Percentiles rank a stretch among this genome's conserved stretches.
These are phyloP conservation scores for Sebastiscus tertius DNA, from an alignment of 2,797 vertebrate species.

Conservation along the genomic window DNA sequence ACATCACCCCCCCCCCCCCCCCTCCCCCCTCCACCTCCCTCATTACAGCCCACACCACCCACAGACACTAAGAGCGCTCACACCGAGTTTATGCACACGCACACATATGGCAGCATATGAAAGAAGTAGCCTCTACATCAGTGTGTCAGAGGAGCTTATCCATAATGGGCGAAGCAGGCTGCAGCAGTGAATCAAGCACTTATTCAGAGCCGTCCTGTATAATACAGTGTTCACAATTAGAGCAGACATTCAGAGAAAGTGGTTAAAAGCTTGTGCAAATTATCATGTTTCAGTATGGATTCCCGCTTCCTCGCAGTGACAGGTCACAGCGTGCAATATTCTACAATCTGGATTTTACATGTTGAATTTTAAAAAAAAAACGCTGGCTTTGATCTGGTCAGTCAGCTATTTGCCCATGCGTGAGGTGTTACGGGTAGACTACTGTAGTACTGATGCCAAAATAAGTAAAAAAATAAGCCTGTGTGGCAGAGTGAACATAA, in stretches of 20 bases:
- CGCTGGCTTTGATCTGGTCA: constrained; percentile 8
- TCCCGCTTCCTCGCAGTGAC: constrained; percentile 36
- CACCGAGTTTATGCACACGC: constrained; percentile 2
- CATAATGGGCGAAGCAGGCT: constrained; percentile 64
- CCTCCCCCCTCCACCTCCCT: constrained; percentile 1
- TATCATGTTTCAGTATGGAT: constrained; percentile 46
- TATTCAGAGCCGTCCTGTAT: constrained; percentile 59
- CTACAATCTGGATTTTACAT: constrained; percentile 36
- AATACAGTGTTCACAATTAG: constrained; percentile 56
- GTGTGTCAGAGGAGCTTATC: constrained; percentile 66
- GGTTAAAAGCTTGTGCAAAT: constrained; percentile 72
- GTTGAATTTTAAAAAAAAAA: constrained; percentile 17
- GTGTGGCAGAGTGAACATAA: background rate
- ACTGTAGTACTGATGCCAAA: constrained; percentile 5
- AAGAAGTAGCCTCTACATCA: constrained; percentile 57
- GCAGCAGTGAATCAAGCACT: constrained; percentile 69
- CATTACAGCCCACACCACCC: constrained; percentile 60
- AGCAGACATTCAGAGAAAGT: constrained; percentile 58
- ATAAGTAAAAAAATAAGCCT: constrained; percentile 6
- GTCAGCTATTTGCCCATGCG: constrained; percentile 5
- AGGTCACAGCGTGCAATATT: constrained; percentile 16
- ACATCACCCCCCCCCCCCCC: constrained; percentile 21
- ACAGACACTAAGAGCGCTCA: constrained; percentile 43
- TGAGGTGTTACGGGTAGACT: constrained; percentile 16
- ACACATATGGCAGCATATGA: constrained; percentile 25